phyloP scores from a whole-genome alignment of 2,113 vertebrate species.

The Heterocephalus glaber region DNA sequence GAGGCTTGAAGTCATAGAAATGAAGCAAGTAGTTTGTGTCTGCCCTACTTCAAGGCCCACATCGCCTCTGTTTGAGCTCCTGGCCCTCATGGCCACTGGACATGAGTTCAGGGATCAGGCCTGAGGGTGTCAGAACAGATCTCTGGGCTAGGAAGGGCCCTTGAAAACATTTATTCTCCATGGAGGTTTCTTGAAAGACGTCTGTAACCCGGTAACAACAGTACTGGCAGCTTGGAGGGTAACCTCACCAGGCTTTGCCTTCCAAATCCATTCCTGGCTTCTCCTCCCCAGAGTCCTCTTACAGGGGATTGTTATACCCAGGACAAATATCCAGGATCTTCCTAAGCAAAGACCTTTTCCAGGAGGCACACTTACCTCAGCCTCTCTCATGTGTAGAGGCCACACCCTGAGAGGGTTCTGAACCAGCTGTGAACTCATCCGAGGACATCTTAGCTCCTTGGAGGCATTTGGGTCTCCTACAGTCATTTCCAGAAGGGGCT shows the following conservation, averaged over 20 bases:
- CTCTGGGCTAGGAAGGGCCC: neutral
- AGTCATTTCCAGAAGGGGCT: neutral
- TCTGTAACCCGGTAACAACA: neutral
- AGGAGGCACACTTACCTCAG: neutral
- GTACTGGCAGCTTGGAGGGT: neutral
- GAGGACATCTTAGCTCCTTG: neutral
- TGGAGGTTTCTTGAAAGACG: neutral
- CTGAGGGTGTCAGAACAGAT: neutral
- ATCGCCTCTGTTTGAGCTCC: neutral
- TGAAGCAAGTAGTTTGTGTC: neutral
- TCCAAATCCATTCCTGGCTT: neutral
- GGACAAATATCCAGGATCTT: neutral
- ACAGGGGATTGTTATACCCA: accelerated
- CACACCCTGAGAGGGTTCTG: neutral
- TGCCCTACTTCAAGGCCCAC: neutral
- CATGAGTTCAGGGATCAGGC: neutral
- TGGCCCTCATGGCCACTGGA: neutral
- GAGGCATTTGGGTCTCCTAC: neutral
- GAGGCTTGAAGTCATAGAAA: neutral
- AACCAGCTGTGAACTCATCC: neutral
- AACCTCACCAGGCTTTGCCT: neutral
- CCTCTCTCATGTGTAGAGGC: neutral
- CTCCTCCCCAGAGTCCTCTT: accelerated
- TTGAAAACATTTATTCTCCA: neutral
- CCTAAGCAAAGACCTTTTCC: neutral